Evolutionary conservation across 2,888 invertebrate species (phyloP), one percentile per base, ranked within the genome.

Genomic region (Drosophila demipolita): DNA sequence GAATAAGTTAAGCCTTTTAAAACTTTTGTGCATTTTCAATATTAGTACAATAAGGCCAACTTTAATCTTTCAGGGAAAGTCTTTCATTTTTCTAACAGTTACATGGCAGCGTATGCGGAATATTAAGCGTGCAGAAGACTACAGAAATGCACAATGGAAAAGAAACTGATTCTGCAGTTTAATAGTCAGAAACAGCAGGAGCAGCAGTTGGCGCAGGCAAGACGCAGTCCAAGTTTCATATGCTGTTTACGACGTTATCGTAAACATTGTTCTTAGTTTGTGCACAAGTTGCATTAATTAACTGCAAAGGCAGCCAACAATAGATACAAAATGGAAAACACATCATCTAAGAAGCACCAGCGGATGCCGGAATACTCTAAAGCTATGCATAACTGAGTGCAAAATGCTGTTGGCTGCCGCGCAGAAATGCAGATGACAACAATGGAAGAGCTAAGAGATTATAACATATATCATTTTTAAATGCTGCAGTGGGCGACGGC

Each of bases 271-370:
- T 75, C 53, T 52, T 57, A 74, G 59, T 49, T 59, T 64, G 60
- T 26, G 59, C 48, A 75, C 75, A 77, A 77, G 75, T 59, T 55
- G 54, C 59, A 62, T 79, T 79, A 77, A 77, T 77, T 77, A 79
- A 74, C 75, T 52, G 40, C 61, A 58, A 73, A 59, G 55, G 49
- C 45, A 58, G 42, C 55, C 49, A 75, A 79, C 64, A 68, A 79
- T 73, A 23, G 58, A 23, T 62, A 54, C 76, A 76, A 78, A 23
- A 79, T 76, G 68, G 64, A 54, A 48, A 68, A 40, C 35, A 36
- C 55, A 48, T 15, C 42, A 29, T 29, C 49, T 40, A 7, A 20
- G 15, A 20, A 6, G 32, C 32, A 38, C 33, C 32, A n/a, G 20
- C 33, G 35, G 26, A 35, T 5, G 36, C 3, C n/a, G 6, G 9